These are phyloP conservation scores for Clamator glandarius DNA, from an alignment of 2,797 vertebrate genomes.

Conservation along the genomic window DNA sequence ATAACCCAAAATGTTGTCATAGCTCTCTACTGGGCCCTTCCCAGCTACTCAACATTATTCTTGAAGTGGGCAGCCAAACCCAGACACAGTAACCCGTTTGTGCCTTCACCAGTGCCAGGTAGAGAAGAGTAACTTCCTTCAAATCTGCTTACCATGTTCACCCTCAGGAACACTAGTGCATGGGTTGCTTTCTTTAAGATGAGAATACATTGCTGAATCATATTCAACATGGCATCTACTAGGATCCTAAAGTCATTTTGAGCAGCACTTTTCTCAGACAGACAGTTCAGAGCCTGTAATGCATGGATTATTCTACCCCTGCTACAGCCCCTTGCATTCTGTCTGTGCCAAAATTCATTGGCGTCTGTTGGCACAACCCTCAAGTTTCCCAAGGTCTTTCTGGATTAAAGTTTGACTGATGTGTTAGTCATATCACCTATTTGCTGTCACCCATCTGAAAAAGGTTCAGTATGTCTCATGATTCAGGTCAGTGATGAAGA, in stretches of 20 bases:
- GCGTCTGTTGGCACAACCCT: background rate
- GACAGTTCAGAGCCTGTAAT: background rate
- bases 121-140: background rate
- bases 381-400: background rate
- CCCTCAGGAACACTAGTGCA: background rate
- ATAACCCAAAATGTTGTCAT: background rate
- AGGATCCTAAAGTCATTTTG: background rate
- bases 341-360: background rate
- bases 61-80: background rate
- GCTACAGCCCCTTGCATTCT: background rate
- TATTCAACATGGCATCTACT: background rate
- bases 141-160: fast-evolving
- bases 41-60: background rate
- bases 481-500: background rate
- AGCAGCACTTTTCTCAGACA: background rate
- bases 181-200: background rate
- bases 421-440: background rate
- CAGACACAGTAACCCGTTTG: background rate
- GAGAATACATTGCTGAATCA: background rate
- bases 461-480: background rate
- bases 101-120: background rate
- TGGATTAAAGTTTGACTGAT: background rate
- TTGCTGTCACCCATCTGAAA: background rate
- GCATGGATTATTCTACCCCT: background rate
- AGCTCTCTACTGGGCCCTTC: background rate